These are phyloP conservation scores for Dicroscelio sp. DNA, from an alignment of 2,888 invertebrate genomes.

Conservation along the genomic window DNA sequence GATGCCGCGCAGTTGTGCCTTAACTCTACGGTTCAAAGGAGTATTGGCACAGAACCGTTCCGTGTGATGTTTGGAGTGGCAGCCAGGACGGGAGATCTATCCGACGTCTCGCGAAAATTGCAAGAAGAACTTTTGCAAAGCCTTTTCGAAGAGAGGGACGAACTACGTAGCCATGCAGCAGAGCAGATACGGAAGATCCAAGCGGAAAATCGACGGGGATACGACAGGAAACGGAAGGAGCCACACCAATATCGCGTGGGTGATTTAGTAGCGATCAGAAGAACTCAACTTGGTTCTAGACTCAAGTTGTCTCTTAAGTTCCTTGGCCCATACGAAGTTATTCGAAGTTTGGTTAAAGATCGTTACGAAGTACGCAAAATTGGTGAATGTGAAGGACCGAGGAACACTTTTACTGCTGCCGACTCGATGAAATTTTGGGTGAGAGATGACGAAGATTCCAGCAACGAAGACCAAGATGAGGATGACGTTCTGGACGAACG, in stretches of 20 bases:
- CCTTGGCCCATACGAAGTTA: conserved; percentile 13
- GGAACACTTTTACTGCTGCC: not conserved
- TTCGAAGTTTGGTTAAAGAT: not conserved
- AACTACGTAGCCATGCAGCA: not conserved
- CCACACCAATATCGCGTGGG: not conserved
- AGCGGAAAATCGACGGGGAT: not conserved
- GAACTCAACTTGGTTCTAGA: not conserved
- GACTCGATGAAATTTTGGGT: conserved; percentile 4
- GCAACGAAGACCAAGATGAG: not conserved
- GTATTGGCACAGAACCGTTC: too few relatives aligned
- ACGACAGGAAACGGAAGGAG: not conserved
- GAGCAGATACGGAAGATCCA: not conserved
- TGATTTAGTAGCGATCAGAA: conserved; percentile 2
- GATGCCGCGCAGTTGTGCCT: too few relatives aligned
- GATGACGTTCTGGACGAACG: not conserved
- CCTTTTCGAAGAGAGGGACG: not conserved
- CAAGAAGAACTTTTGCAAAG: too few relatives aligned
- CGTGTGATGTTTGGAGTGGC: too few relatives aligned
- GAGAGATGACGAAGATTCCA: not conserved
- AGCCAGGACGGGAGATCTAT: too few relatives aligned
- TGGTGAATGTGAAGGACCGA: not conserved
- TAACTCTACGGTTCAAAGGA: too few relatives aligned
- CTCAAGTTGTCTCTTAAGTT: not conserved
- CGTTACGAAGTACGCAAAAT: not conserved
- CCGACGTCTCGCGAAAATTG: too few relatives aligned